phyloP scores from a whole-genome alignment of 2,113 vertebrate species.

The Myrmecophaga tridactyla region DNA sequence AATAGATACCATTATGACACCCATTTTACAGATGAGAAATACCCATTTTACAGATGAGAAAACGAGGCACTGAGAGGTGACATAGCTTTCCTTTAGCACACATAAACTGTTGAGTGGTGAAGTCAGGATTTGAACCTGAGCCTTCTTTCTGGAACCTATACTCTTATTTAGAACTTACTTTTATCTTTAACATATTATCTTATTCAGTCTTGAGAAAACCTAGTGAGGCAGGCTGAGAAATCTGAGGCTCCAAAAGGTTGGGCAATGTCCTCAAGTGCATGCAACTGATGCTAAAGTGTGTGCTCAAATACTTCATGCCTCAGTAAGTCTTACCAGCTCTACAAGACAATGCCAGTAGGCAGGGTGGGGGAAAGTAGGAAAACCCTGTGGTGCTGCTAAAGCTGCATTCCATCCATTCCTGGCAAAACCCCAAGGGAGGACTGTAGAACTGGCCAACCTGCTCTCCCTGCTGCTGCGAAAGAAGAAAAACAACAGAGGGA shows the following conservation, averaged over 20 bases:
- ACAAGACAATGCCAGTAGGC: no score
- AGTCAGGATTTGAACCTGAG: neutral
- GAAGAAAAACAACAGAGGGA: neutral
- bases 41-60: neutral
- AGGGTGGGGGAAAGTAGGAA: fast-evolving
- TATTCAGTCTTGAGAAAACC: neutral
- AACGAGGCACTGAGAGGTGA: neutral
- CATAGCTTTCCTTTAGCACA: no score
- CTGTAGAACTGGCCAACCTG: fast-evolving
- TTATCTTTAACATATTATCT: neutral
- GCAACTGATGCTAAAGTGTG: no score
- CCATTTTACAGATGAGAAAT: neutral
- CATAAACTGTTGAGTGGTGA: neutral
- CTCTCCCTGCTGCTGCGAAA: neutral
- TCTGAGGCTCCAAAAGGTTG: neutral
- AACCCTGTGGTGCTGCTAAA: fast-evolving
- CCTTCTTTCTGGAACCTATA: neutral
- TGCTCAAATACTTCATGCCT: neutral
- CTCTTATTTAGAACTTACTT: neutral
- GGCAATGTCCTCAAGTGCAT: no score
- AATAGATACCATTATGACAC: neutral
- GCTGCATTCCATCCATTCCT: neutral
- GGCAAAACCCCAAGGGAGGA: neutral
- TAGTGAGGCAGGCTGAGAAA: neutral
- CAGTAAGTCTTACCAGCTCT: fast-evolving